Evolutionary conservation across 2,797 vertebrate genomes (phyloP), one percentile per base, ranked within the genome.

Genomic region (Enteromius radiatus): DNA sequence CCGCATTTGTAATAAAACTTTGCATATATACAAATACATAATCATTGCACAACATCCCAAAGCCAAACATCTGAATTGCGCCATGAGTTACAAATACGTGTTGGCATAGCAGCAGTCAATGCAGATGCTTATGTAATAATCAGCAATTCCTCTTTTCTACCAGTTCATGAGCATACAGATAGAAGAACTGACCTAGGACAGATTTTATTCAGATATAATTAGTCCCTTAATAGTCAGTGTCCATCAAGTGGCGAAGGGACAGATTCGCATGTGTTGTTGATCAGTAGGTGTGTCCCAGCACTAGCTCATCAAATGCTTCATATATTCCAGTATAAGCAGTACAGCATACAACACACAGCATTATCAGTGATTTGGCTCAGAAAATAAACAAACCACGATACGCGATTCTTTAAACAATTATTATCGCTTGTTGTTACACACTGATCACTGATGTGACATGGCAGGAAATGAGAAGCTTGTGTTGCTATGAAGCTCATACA

Each of bases 211-310:
- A 19, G 9, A 33, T 36, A 38, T 12, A 61, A 61, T 28, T 19
- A 38, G 5, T 1, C 56, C 56, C 28, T 65, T 65, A 5, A 63
- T 41, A 23, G 28, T 12, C 26, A 41, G 8, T 73, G 38, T 54
- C 67, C 47, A 73, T 45, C 14, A 65, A 28, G 38, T 49, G 14
- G 36, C 28, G 76, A 49, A 70, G 49, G 26, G 47, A 21, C 31
- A 74, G 41, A 79, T 81, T 54, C 8, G 68, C 61, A 78, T 81
- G 59, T 75, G 67, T 19, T 81, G 73, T 61, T 63, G 15, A n/a
- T 59, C 26, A 65, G 81, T 80, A 87, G 86, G 82, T 85, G 86
- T 87, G 84, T 76, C 86, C 47, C 31, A 73, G 15, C 31, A 64
- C 52, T n/a, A 41, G 65, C 28, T 69, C 36, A 43, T 15, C 10